Percentiles rank a stretch among this genome's conserved stretches.
phyloP scores from a whole-genome alignment of 2,113 vertebrate species.

The Vireo altiloquus region DNA sequence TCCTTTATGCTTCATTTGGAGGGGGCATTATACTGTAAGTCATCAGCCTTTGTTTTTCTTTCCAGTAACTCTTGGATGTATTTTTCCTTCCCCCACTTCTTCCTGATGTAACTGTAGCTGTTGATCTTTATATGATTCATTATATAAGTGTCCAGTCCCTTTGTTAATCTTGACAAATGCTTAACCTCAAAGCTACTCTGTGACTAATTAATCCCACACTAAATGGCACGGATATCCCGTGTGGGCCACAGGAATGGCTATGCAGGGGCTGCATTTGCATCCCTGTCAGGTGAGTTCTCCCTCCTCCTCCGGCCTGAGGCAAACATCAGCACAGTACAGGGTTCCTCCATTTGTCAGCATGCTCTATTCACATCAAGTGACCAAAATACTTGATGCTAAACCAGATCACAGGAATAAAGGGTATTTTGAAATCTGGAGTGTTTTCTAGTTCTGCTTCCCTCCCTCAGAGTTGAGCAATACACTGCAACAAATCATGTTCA shows the following conservation, averaged over 20 bases:
- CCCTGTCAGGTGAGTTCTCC: not conserved
- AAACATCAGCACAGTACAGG: not conserved
- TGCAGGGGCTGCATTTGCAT: not conserved
- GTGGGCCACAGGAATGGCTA: not conserved
- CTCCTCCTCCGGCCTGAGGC: not conserved
- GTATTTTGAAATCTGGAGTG: not conserved
- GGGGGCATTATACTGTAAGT: not conserved
- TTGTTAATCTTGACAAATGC: not conserved
- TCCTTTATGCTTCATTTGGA: not conserved
- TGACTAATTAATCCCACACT: not conserved
- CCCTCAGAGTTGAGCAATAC: not conserved
- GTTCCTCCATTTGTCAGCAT: not conserved
- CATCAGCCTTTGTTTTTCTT: not conserved
- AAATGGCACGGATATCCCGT: not conserved
- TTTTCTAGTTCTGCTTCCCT: not conserved
- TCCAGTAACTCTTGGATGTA: not conserved
- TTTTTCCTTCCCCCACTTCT: not conserved
- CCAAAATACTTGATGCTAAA: not conserved
- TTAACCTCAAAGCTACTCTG: not conserved
- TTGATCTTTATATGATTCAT: not conserved
- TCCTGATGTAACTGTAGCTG: constrained; percentile 14
- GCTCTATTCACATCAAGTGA: not conserved
- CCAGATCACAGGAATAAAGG: not conserved
- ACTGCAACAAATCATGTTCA: not conserved
- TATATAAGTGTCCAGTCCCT: not conserved